These are phyloP conservation scores for Apis mellifera DNA, from an alignment of 1,140 invertebrate species.

Conservation along the genomic window DNA sequence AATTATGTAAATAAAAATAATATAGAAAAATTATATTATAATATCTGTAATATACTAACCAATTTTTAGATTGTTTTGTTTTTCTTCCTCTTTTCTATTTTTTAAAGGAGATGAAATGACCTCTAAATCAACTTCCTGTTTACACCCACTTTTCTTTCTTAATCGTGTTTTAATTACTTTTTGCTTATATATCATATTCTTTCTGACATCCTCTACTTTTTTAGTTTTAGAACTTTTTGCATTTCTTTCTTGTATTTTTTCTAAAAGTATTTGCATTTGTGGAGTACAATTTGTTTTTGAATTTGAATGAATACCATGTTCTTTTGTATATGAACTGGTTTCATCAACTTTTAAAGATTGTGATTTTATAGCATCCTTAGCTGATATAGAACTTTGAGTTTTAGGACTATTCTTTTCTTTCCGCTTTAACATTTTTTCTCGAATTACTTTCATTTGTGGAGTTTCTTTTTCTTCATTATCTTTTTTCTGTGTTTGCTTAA, in stretches of 20 bases:
- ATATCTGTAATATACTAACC: not conserved
- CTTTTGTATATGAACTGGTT: not conserved
- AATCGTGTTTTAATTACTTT: not conserved
- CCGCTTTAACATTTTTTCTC: slow-evolving; percentile 56
- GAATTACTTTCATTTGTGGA: slow-evolving; percentile 64
- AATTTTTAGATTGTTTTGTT: not conserved
- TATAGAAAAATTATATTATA: not conserved
- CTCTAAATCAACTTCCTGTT: not conserved
- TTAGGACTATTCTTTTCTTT: slow-evolving; percentile 2
- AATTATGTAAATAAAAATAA: too few relatives aligned
- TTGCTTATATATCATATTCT: not conserved
- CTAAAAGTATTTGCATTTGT: slow-evolving; percentile 56
- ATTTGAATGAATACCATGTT: not conserved
- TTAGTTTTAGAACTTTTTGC: not conserved
- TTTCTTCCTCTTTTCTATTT: not conserved
- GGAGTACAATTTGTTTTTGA: slow-evolving; percentile 39
- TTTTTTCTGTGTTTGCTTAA: not conserved
- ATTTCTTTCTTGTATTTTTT: slow-evolving; percentile 29
- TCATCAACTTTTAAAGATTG: not conserved
- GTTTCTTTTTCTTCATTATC: slow-evolving; percentile 44
- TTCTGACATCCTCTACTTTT: not conserved
- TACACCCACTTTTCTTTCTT: not conserved
- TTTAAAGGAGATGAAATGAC: not conserved
- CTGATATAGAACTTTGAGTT: not conserved
- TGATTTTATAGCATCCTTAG: not conserved